Conservation (phyloP, 2,113 vertebrate genomes). For the Cephalopterus ornatus region DNA sequence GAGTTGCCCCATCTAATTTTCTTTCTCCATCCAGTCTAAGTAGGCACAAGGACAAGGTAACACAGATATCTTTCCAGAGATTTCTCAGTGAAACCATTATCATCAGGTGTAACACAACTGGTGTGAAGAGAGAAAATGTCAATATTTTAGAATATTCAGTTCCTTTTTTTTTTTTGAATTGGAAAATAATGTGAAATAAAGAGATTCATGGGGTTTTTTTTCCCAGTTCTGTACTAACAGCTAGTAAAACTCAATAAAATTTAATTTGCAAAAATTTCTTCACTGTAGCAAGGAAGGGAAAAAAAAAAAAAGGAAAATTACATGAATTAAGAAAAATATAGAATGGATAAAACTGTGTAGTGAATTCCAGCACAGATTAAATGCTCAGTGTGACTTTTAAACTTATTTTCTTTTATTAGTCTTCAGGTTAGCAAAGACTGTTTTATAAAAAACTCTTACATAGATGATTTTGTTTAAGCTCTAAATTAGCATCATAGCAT, state of each 20-base stretch:
- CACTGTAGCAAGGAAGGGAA: not conserved
- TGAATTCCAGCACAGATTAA: not conserved
- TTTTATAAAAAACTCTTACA: not conserved
- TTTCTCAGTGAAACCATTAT: not conserved
- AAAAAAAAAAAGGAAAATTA: not conserved
- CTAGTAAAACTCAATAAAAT: not conserved
- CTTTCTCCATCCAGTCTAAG: not conserved
- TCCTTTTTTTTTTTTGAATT: not conserved
- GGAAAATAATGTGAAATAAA: not conserved
- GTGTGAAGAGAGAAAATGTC: fast-evolving
- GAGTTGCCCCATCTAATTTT: not conserved
- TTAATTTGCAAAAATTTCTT: not conserved
- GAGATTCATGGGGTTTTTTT: not conserved
- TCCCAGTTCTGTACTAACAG: not conserved
- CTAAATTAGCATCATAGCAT: not conserved
- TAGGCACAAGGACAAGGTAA: not conserved
- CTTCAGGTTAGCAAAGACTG: not conserved
- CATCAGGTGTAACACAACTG: not conserved
- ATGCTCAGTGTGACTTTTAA: not conserved
- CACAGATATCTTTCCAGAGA: not conserved
- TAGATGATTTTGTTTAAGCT: not conserved
- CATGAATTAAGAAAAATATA: not conserved
- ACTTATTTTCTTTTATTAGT: not conserved
- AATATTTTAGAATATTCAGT: not conserved
- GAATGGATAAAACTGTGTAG: not conserved